Evolutionary conservation across 2,888 invertebrate species (phyloP), one percentile per base, ranked within the genome.

Genomic region (Eupithecia centaureata): DNA sequence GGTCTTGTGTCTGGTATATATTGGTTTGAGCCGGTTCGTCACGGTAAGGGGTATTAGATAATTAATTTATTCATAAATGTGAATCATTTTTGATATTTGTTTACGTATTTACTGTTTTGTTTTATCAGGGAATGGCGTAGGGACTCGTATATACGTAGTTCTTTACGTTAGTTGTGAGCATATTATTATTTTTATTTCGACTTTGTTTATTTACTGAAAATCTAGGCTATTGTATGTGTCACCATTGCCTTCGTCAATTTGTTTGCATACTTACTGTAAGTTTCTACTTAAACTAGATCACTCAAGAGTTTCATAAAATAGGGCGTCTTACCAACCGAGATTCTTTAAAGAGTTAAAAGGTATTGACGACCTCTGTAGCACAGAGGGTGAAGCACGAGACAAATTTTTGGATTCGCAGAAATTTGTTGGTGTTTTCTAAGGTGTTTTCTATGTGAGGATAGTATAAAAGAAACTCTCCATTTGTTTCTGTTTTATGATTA

Each of bases 41-140:
- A 47, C 4, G 18, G 1, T 38, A 33, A 1, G 42, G 18, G 22
- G 4, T 4, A 47, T 22, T 22, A 47, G 18, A 3, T 47, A 22
- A 47, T 47, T 22, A 22, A 22, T 47, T 47, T 22, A 47, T 47
- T 22, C 47, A 22, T 47, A 22, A n/a, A 47, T 47, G 22, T 47
- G 47, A 47, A 22, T 47, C 47, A 47, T 42, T 42, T 38, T 42
- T 47, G 47, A 47, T 47, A 47, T 10, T 3, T 47, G 47, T 42
- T 47, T 12, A 47, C 18, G 47, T 47, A 47, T 47, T 47, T 10
- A 42, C 8, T 22, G 47, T 47, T 18, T 47, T 22, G 0, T 10
- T 47, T 47, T 47, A 47, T 42, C 10, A 18, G 10, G 42, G 0
- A n/a, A 42, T 47, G 22, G 42, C 42, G 42, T 42, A 18, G 47